A percentile compares a stretch with the other conserved stretches of the same genome.
These are phyloP conservation scores for Ptychobarbus kaznakovi DNA, from an alignment of 2,797 vertebrate species.

Conservation along the genomic window DNA sequence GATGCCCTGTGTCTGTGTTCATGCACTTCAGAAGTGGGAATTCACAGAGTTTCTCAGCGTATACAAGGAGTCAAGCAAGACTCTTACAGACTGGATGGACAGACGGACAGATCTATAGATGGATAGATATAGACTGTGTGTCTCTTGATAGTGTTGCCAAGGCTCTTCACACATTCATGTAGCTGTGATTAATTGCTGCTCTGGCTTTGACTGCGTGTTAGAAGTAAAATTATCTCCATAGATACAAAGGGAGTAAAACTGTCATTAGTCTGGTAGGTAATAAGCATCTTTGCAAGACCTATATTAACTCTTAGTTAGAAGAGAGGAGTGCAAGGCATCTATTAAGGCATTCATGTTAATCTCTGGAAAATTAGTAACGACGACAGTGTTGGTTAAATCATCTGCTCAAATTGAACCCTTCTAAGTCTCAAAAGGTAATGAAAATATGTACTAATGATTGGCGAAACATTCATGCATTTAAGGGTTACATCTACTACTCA, in stretches of 20 bases:
- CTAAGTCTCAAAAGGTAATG: too few species aligned
- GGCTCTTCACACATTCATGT: background rate
- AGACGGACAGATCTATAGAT: too few species aligned
- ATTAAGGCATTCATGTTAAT: too few species aligned
- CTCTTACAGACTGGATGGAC: background rate
- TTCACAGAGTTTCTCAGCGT: background rate
- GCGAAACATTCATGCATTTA: too few species aligned
- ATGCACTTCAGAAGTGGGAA: background rate
- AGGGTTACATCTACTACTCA: too few species aligned
- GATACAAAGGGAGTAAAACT: background rate
- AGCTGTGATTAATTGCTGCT: background rate
- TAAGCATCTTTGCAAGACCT: background rate
- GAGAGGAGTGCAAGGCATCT: background rate
- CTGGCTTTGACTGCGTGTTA: background rate
- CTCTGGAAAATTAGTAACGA: too few species aligned
- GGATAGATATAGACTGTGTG: background rate
- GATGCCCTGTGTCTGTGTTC: background rate
- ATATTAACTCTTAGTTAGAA: background rate
- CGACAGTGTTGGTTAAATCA: too few species aligned
- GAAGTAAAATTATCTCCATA: background rate
- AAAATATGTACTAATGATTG: too few species aligned
- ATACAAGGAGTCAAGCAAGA: background rate
- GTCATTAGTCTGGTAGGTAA: constrained; percentile 1
- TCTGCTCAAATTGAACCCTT: too few species aligned
- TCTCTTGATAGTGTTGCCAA: background rate